Percentiles rank a stretch among this genome's conserved stretches.
Conservation (phyloP, 2,888 invertebrate species). For the Argyresthia albistria region DNA sequence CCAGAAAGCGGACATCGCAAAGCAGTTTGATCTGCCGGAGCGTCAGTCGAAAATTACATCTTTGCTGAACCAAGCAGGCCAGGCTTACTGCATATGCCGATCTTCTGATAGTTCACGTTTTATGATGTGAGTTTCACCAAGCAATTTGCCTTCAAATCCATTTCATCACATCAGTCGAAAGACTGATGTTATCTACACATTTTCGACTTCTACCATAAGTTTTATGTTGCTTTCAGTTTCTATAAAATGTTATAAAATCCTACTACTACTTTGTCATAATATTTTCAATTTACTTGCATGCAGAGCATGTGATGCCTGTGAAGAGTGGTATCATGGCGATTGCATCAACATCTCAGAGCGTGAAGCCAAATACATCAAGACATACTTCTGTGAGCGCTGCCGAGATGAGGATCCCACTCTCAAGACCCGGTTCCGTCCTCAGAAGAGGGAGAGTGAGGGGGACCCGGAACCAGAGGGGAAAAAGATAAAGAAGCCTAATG, state of each 20-base stretch:
- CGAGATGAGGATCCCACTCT: conserved; percentile 86
- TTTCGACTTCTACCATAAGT: no score
- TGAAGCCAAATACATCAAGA: conserved; percentile 93
- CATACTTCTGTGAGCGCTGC: conserved; percentile 92
- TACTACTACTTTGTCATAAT: not conserved
- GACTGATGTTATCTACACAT: no score
- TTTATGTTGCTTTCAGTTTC: no score
- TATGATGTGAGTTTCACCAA: conserved; percentile 85
- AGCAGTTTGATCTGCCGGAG: conserved; percentile 90
- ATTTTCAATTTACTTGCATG: conserved; percentile 35
- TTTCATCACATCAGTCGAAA: not conserved
- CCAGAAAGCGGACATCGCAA: conserved; percentile 90
- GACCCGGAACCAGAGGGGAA: conserved; percentile 27
- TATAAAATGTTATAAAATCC: not conserved
- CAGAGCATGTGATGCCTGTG: conserved; percentile 96
- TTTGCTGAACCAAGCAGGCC: conserved; percentile 89
- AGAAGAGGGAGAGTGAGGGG: conserved; percentile 60
- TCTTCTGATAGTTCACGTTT: conserved; percentile 94
- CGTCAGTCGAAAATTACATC: conserved; percentile 92
- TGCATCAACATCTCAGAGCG: conserved; percentile 96
- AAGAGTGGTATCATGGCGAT: conserved; percentile 99
- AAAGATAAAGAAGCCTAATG: no score
- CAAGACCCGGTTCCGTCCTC: conserved; percentile 71
- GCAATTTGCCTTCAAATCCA: not conserved
- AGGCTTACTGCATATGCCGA: conserved; percentile 95